A percentile compares a stretch with the other conserved stretches of the same genome.
These are phyloP conservation scores for Alauda arvensis DNA, from an alignment of 2,797 vertebrate genomes.

Conservation along the genomic window DNA sequence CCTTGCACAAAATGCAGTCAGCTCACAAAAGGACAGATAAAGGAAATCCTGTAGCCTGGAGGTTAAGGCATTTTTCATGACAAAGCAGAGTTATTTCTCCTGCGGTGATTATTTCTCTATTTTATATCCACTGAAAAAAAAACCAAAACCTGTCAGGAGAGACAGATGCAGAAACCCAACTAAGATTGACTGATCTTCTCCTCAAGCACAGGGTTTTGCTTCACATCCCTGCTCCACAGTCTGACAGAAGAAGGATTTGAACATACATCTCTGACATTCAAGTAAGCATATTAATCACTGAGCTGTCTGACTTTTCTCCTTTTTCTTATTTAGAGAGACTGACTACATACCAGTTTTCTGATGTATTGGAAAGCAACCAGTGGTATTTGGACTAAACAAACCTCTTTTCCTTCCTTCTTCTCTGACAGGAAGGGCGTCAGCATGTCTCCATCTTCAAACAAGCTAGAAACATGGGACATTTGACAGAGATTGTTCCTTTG, in stretches of 20 bases:
- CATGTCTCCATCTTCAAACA: not conserved
- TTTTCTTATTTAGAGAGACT: not conserved
- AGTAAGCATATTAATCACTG: constrained; percentile 32
- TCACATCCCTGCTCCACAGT: not conserved
- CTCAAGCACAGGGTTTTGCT: not conserved
- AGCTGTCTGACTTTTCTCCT: not conserved
- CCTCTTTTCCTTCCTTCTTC: not conserved
- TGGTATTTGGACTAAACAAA: constrained; percentile 11
- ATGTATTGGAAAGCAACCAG: not conserved
- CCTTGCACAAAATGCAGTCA: not conserved
- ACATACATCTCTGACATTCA: not conserved
- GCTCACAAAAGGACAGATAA: not conserved
- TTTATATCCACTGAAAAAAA: not conserved
- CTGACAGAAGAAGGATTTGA: constrained; percentile 14
- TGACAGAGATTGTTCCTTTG: not conserved
- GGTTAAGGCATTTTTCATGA: not conserved
- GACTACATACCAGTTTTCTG: not conserved
- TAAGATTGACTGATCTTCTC: not conserved
- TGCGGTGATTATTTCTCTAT: not conserved
- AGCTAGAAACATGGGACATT: not conserved
- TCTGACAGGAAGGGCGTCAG: not conserved
- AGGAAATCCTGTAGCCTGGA: not conserved
- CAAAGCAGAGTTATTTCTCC: not conserved
- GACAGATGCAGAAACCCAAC: not conserved
- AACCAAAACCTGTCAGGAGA: not conserved